These are phyloP conservation scores for Thermophis baileyi DNA, from an alignment of 2,113 vertebrate genomes.

Conservation along the genomic window DNA sequence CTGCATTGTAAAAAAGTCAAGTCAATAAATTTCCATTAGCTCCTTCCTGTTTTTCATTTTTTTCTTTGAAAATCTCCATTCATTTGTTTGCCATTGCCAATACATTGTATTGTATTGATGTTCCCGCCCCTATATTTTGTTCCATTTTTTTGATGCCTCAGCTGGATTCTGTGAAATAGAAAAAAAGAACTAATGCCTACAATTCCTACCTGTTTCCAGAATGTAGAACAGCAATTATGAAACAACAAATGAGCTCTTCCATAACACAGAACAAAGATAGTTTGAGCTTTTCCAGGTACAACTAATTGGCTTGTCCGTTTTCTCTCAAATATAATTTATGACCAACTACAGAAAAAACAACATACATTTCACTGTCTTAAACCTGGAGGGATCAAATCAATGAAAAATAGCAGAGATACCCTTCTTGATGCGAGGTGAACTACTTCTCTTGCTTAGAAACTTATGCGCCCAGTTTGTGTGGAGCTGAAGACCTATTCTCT, in stretches of 20 bases:
- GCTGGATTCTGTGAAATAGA: accelerated
- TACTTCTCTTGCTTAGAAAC: neutral
- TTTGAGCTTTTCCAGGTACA: constrained; percentile 5
- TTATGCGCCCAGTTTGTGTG: neutral
- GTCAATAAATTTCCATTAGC: neutral
- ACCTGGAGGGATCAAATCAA: neutral
- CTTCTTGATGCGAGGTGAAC: neutral
- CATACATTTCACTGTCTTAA: neutral
- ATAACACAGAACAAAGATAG: neutral
- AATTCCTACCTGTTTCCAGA: neutral
- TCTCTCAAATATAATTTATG: neutral
- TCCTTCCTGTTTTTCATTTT: neutral
- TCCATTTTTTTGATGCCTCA: accelerated
- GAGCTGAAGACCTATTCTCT: neutral
- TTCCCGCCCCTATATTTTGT: neutral
- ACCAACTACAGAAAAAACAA: neutral
- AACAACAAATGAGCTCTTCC: neutral
- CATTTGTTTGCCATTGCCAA: neutral
- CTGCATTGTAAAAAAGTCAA: neutral
- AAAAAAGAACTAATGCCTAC: neutral
- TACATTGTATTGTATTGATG: accelerated
- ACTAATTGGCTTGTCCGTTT: neutral
- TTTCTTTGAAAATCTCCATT: neutral
- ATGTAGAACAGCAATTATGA: neutral
- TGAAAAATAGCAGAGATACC: neutral